Base-by-base conservation (phyloP, 2,888 invertebrate species). In the Pteria penguin region DNA sequence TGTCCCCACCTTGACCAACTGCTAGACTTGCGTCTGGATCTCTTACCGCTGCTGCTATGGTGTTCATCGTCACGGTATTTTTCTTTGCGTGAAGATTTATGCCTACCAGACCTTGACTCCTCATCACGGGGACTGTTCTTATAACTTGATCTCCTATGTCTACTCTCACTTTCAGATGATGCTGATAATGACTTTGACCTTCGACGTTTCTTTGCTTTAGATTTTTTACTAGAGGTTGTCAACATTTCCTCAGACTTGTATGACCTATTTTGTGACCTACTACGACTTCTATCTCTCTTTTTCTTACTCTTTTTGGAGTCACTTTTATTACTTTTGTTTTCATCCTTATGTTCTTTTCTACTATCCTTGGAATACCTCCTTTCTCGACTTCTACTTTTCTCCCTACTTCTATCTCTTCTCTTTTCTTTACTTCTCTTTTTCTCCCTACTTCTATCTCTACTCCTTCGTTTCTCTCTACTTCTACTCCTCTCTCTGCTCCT, bases 1-100 rank as follows among this genome's bases (percentile, higher is more conserved):
- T 65, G n/a, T 58, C 66, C 88, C 88, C 88, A 91, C 90, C 90
- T 91, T 87, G 89, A 88, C 68, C 81, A 76, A 71, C 88, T 89
- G 86, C 88, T 87, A 87, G 89, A 88, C 88, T 87, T 89, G 87
- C 84, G 89, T 88, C 89, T 88, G 79, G 90, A 88, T 88, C 87
- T 90, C 91, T 91, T 91, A 91, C 91, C 91, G 84, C 86, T 85
- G 76, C 88, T 86, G 67, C 87, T 84, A 76, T 81, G 75, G 75
- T 83, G 79, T 68, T 84, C 84, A 75, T 82, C 81, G 74, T 84
- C 80, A 27, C 73, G 52, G 63, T 73, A 45, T 29, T 66, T 73
- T 11, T 58, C 69, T 33, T 67, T 75, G 32, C 71, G 63, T 29
- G 68, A 68, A n/a, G 32, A 67, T 58, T 65, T 78, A 52, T 55